Base-by-base conservation (phyloP, 2,797 vertebrate species). In the Picus viridis region DNA sequence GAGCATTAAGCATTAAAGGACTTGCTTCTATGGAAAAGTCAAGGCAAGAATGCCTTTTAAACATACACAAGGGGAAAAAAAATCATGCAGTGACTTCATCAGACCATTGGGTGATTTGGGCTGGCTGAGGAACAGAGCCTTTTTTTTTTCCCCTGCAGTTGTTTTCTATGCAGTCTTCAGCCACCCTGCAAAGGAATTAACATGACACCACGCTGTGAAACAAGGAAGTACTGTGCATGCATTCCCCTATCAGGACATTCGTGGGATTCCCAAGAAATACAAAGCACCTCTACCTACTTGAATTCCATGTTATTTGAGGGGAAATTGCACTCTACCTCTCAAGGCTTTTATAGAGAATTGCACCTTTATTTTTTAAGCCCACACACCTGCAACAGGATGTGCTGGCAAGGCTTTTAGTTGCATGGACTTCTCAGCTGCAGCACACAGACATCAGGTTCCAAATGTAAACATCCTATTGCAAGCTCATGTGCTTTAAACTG, bases 121-220 rank as follows among this genome's bases (percentile, higher is more conserved):
- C 87, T 82, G 73, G 78, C 80, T 94, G 45, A 63, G 72, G 75
- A 92, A 73, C 12, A 57, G 69, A 68, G 81, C 71, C 91, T 20
- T 58, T 41, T 92, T 83, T 89, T 69, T 26, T 2, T 2, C 2
- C 64, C 92, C 96, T 95, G 91, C 94, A 91, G 92, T 95, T 90
- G 83, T 97, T 96, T 96, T 83, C 93, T 95, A 83, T 63, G 94
- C 89, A 93, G 94, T 92, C 88, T 95, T 95, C 87, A 95, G 85
- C 93, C 77, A 89, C 62, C 34, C 90, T 96, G 94, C 93, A 97
- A 96, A 94, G 83, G 95, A 94, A 96, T 96, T 96, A 96, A 94
- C 87, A 95, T 86, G 92, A 96, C 95, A 93, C 86, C 95, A 83
- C 8, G 92, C 95, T 95, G 90, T 56, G 93, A 95, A 80, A 95